Evolutionary conservation across 2,113 vertebrate genomes (phyloP).

Genomic region (Calyptommatus sinebrachiatus): DNA sequence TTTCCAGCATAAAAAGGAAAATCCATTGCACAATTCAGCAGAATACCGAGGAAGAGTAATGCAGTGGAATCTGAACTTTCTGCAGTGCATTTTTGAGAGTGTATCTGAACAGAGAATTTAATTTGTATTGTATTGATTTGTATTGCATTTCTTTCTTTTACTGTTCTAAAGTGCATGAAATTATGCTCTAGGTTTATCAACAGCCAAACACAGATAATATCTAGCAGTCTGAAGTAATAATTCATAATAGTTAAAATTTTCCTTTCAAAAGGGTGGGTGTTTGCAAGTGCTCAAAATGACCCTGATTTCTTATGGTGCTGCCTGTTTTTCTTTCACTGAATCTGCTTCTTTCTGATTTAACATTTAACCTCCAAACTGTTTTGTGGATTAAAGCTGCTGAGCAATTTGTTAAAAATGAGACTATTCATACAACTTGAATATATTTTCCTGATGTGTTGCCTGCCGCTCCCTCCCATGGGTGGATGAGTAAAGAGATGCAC

Average conservation of each 20-base stretch:
- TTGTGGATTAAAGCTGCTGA: conserved; percentile 28
- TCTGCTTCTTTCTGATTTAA: background rate
- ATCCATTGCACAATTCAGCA: background rate
- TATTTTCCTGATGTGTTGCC: conserved; percentile 44
- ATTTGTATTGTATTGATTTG: background rate
- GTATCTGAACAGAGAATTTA: background rate
- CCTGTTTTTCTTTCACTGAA: background rate
- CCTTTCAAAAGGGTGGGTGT: background rate
- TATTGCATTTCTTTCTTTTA: background rate
- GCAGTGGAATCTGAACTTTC: too few relatives aligned
- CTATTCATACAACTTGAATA: conserved; percentile 27
- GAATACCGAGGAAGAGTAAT: background rate
- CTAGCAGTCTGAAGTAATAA: background rate
- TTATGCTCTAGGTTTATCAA: background rate
- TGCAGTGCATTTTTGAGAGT: background rate
- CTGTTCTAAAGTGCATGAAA: background rate
- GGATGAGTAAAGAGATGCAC: background rate
- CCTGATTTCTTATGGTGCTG: background rate
- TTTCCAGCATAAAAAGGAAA: too few relatives aligned
- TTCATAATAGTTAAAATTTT: background rate
- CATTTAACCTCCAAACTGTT: conserved; percentile 40
- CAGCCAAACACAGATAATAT: background rate
- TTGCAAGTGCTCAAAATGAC: background rate
- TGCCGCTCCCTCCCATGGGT: conserved; percentile 30
- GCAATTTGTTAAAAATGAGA: conserved; percentile 36